Evolutionary conservation across 2,113 vertebrate genomes (phyloP).

Genomic region (Spheniscus mendiculus): DNA sequence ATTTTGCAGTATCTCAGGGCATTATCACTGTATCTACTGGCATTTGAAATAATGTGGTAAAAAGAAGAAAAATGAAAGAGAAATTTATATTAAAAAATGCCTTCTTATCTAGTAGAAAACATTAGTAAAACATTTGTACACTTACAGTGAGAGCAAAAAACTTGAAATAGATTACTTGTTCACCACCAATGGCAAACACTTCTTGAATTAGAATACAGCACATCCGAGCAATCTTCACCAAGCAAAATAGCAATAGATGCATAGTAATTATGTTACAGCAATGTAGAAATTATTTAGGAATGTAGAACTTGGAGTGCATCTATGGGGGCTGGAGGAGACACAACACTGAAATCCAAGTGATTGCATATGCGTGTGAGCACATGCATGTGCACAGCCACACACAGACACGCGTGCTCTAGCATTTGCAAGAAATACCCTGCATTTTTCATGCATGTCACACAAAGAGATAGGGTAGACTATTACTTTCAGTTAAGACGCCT

Average conservation of each 20-base stretch:
- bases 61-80: not conserved
- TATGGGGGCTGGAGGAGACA: not conserved
- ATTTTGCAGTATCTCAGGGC: not conserved
- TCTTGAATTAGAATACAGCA: not conserved
- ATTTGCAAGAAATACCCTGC: not conserved
- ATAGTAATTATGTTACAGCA: not conserved
- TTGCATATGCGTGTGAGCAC: not conserved
- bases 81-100: not conserved
- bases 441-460: not conserved
- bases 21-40: not conserved
- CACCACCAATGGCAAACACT: not conserved
- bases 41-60: not conserved
- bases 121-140: not conserved
- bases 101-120: not conserved
- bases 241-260: not conserved
- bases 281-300: not conserved
- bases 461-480: not conserved
- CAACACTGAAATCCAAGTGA: not conserved
- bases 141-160: not conserved
- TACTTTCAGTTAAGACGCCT: not conserved
- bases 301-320: not conserved
- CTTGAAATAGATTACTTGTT: not conserved
- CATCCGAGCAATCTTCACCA: not conserved
- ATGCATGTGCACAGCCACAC: not conserved
- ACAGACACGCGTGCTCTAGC: not conserved